A percentile compares a stretch with the other conserved stretches of the same genome.
Evolutionary conservation across 2,888 invertebrate species (phyloP).

Genomic region (Nezara viridula): DNA sequence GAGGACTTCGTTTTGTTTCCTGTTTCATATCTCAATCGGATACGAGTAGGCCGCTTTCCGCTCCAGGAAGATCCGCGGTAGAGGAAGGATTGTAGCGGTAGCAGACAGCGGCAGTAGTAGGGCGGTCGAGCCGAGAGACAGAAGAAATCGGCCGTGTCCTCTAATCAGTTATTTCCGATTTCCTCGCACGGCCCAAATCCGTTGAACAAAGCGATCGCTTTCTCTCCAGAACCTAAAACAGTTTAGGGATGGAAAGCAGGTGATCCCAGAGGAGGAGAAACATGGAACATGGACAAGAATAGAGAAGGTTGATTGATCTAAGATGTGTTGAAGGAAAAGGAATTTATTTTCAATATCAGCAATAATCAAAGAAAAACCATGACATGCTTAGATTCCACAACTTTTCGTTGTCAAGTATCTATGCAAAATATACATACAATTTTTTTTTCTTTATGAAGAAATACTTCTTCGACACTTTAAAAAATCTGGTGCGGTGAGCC

Average conservation of each 20-base stretch:
- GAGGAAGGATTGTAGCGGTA: background rate
- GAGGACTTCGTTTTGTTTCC: background rate
- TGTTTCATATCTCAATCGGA: background rate
- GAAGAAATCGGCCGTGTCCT: conserved; percentile 30
- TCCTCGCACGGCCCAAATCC: conserved; percentile 39
- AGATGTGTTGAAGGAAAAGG: too few species aligned
- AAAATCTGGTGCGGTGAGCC: too few species aligned
- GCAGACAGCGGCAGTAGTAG: background rate
- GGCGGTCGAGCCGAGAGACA: background rate
- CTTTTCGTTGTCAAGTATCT: too few species aligned
- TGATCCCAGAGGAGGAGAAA: background rate
- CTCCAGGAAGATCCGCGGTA: background rate
- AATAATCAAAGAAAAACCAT: too few species aligned
- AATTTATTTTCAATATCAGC: too few species aligned
- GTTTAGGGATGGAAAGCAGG: background rate
- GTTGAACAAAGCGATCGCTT: conserved; percentile 26
- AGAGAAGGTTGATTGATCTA: too few species aligned
- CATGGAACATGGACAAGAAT: background rate
- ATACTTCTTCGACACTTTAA: too few species aligned
- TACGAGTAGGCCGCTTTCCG: background rate
- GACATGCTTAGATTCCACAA: too few species aligned
- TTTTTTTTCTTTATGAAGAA: too few species aligned
- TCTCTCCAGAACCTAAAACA: conserved; percentile 23
- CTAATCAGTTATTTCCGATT: conserved; percentile 48
- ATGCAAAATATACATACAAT: too few species aligned